phyloP scores from a whole-genome alignment of 2,888 invertebrate species.

The Brenthis ino region DNA sequence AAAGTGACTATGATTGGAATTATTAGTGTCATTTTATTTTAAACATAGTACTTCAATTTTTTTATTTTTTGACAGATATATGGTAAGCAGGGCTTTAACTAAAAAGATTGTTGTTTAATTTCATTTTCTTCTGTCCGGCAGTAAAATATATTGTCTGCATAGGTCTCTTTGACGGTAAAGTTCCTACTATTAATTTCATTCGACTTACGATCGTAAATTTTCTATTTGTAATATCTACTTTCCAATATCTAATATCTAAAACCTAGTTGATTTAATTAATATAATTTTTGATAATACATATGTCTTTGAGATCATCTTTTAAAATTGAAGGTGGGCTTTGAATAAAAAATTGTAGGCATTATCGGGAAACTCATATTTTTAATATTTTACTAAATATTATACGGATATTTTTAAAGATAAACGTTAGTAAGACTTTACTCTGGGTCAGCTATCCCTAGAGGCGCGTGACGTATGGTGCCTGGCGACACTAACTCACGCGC shows the following conservation, averaged over 20 bases:
- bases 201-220: not conserved
- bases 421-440: constrained; percentile 30
- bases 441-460: constrained; percentile 47
- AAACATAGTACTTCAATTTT: not conserved
- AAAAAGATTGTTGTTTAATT: constrained; percentile 53
- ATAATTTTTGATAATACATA: no score
- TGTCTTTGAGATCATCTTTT: no score
- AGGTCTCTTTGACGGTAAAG: constrained; percentile 37
- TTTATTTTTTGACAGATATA: not conserved
- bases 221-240: not conserved
- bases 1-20: no score
- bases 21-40: not conserved
- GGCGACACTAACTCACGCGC: constrained; percentile 52
- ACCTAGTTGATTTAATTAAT: no score
- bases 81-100: constrained; percentile 42
- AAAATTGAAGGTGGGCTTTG: no score
- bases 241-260: no score
- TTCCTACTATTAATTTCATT: constrained; percentile 32
- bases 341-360: no score
- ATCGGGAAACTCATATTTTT: not conserved
- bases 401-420: not conserved
- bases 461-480: constrained; percentile 51
- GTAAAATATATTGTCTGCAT: constrained; percentile 52
- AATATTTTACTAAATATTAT: no score
- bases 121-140: constrained; percentile 53